These are phyloP conservation scores for Pseudomyrmex concolor DNA, from an alignment of 1,140 invertebrate species.

Conservation along the genomic window DNA sequence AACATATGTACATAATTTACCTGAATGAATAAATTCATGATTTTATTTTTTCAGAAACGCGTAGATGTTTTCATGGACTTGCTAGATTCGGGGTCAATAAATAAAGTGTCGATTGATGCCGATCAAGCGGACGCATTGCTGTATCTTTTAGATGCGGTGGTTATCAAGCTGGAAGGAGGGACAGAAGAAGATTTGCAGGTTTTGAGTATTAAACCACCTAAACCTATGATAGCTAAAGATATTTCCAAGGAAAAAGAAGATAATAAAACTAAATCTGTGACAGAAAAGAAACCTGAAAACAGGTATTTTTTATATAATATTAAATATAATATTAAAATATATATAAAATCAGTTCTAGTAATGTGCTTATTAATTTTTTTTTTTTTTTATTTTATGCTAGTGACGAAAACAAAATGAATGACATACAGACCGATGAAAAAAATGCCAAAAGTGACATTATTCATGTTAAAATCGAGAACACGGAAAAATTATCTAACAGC, in stretches of 20 bases:
- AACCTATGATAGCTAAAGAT: conserved; percentile 73
- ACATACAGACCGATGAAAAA: conserved; percentile 64
- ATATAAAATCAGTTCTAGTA: neutral
- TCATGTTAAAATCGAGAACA: conserved; percentile 78
- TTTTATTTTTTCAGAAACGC: conserved; percentile 88
- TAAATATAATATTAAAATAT: neutral
- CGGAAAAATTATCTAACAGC: conserved; percentile 81
- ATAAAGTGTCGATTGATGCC: conserved; percentile 93
- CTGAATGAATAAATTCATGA: conserved; percentile 50
- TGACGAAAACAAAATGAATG: conserved; percentile 56
- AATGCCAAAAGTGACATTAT: conserved; percentile 72
- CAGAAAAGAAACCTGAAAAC: conserved; percentile 78
- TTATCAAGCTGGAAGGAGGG: conserved; percentile 98
- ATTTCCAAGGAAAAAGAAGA: conserved; percentile 82
- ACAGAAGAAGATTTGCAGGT: conserved; percentile 96
- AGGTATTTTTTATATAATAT: conserved; percentile 54
- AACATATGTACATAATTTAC: neutral
- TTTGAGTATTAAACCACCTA: conserved; percentile 88
- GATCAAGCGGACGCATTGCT: conserved; percentile 95
- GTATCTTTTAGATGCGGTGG: conserved; percentile 96
- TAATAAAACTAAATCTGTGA: conserved; percentile 77
- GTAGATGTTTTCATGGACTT: conserved; percentile 96
- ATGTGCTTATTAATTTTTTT: conserved; percentile 20
- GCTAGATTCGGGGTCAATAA: conserved; percentile 90
- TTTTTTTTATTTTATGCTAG: conserved; percentile 49